Evolutionary conservation across 2,797 vertebrate species (phyloP), one percentile per base, ranked within the genome.

Genomic region (Natrix natrix): DNA sequence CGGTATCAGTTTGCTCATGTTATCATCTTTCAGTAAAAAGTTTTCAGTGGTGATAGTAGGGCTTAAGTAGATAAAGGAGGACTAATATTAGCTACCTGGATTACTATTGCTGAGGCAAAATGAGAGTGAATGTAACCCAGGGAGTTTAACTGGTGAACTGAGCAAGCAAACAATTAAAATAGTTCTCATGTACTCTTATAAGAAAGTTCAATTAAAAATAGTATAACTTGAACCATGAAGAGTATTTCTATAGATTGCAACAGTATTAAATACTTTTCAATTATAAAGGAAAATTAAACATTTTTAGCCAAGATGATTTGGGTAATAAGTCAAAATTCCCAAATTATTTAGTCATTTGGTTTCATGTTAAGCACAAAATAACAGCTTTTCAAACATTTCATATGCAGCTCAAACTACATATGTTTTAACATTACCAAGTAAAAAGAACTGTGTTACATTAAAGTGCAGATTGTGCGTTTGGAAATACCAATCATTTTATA

Each of bases 401-500:
- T 97, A 96, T 94, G 96, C 96, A 95, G 95, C 93, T 94, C 96
- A 97, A 97, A 96, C 96, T 95, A 96, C 96, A 87, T 97, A 96
- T 97, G 94, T 97, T 98, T 98, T 97, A 97, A 97, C 96, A 94
- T 95, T 97, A 95, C 94, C 97, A 98, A 97, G 97, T 97, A 96
- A 95, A 96, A 97, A 97, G 95, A 98, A 98, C 97, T 96, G 96
- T 97, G 97, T 97, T 98, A 97, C 97, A 96, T 97, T 97, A 97
- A 98, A 97, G 97, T 97, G 95, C 95, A 97, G 97, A 97, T 97
- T 96, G 95, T 92, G 95, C 95, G 93, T 96, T 97, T 97, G 97
- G 96, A 98, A 97, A 97, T 97, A 96, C 96, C 95, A 96, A 95
- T 97, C 97, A 97, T 97, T 98, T 97, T 97, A 96, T 96, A 97